Evolutionary conservation across 2,888 invertebrate genomes (phyloP), one percentile per base, ranked within the genome.

Genomic region (Micoletzkya japonica): DNA sequence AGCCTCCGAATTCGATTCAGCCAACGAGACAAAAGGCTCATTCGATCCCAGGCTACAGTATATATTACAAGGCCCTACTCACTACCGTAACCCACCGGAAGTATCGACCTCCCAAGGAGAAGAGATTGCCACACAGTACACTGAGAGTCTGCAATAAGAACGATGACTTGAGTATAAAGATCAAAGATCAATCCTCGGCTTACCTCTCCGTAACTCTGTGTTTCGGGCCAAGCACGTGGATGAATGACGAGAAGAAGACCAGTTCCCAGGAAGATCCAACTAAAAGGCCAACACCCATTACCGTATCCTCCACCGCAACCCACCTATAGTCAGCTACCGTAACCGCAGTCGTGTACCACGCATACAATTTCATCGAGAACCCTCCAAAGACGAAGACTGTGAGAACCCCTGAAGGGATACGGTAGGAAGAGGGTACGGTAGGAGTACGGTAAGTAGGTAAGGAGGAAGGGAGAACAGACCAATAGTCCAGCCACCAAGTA

Each of bases 131-230:
- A 20, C 69, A 60, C 32, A 74, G 37, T 20, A 76, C 74, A 58
- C 66, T 70, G 44, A 76, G 74, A 28, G 67, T 66, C 74, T 73
- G 66, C 4, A 70, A 64, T 10, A 44, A 44, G n/a, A n/a, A 14
- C 10, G 10, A 44, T 44, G 10, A 44, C 44, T 14, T 44, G 10
- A 44, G 10, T 44, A 20, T 14, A 44, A 44, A 10, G 20, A 10
- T 14, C 44, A 44, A n/a, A n/a, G n/a, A n/a, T n/a, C n/a, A n/a
- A n/a, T n/a, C 10, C 20, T n/a, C 3, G 20, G 2, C 64, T 56
- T 14, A 74, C 74, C 70, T 76, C 76, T 57, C 73, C 74, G 54
- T 70, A 76, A 64, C 76, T 76, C 71, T 76, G 76, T 30, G 76
- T 76, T 58, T 76, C 76, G 0, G 76, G 76, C 76, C 76, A 76